Evolutionary conservation across 2,113 vertebrate genomes (phyloP).

Genomic region (Engraulis encrasicolus): DNA sequence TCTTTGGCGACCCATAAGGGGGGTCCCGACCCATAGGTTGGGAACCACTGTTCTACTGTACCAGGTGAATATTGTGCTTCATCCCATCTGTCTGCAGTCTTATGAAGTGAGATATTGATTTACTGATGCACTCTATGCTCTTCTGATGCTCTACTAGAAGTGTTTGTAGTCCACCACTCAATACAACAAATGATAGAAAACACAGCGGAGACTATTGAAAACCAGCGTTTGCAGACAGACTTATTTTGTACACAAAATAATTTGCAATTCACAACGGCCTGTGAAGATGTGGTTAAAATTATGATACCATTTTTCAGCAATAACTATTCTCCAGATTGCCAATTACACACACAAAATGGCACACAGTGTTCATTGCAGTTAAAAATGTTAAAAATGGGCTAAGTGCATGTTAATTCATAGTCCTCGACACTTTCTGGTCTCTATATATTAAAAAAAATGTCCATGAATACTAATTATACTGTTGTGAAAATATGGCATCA

Average conservation of each 20-base stretch:
- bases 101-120: slow-evolving; percentile 10
- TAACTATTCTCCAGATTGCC: neutral
- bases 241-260: neutral
- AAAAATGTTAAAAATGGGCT: neutral
- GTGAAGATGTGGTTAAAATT: neutral
- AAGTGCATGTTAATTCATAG: neutral
- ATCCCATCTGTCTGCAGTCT: neutral
- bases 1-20: no score
- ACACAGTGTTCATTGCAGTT: no score
- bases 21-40: no score
- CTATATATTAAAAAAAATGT: neutral
- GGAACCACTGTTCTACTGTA: no score
- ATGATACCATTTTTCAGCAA: neutral
- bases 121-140: neutral
- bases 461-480: neutral
- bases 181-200: neutral
- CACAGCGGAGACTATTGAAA: neutral
- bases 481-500: neutral
- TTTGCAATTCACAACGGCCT: neutral
- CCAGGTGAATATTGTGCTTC: neutral
- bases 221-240: neutral
- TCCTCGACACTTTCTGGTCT: neutral
- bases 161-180: neutral
- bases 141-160: neutral
- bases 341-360: no score